phyloP scores from a whole-genome alignment of 2,888 invertebrate species.

The Mythimna impura region DNA sequence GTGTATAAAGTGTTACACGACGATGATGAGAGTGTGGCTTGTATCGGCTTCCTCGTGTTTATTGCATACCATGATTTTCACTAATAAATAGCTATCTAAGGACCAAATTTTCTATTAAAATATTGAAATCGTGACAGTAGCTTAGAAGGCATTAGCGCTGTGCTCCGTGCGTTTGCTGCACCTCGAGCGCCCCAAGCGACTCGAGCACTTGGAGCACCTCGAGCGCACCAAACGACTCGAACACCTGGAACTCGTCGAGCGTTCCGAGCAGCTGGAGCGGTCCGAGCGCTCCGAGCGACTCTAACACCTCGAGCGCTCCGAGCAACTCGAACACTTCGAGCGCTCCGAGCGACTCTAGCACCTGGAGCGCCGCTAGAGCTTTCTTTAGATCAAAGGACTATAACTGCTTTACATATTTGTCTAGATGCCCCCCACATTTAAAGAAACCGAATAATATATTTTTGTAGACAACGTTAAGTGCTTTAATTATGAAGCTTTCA shows the following conservation, averaged over 20 bases:
- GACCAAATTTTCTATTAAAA: constrained; percentile 66
- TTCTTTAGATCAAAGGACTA: constrained; percentile 29
- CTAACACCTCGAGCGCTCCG: too few relatives aligned
- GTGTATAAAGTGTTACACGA: constrained; percentile 48
- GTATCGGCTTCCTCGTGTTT: constrained; percentile 60
- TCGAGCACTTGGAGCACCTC: too few relatives aligned
- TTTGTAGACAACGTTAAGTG: constrained; percentile 52
- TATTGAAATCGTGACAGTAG: constrained; percentile 52
- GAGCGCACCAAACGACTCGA: neutral
- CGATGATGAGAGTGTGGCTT: constrained; percentile 53
- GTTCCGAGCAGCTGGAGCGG: too few relatives aligned
- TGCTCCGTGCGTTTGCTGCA: constrained; percentile 10
- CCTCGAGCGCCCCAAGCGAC: neutral
- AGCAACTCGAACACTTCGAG: neutral
- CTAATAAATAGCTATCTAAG: constrained; percentile 62
- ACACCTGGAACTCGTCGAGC: neutral
- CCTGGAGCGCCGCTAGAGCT: constrained; percentile 1
- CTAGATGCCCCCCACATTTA: constrained; percentile 46
- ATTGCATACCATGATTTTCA: constrained; percentile 51
- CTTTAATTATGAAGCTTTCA: constrained; percentile 28
- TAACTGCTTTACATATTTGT: constrained; percentile 46
- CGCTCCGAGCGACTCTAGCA: neutral
- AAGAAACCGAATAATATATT: constrained; percentile 51
- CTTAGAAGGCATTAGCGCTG: constrained; percentile 15
- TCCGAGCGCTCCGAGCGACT: too few relatives aligned